phyloP scores from a whole-genome alignment of 2,888 invertebrate species.

The Drosophila mimetica region DNA sequence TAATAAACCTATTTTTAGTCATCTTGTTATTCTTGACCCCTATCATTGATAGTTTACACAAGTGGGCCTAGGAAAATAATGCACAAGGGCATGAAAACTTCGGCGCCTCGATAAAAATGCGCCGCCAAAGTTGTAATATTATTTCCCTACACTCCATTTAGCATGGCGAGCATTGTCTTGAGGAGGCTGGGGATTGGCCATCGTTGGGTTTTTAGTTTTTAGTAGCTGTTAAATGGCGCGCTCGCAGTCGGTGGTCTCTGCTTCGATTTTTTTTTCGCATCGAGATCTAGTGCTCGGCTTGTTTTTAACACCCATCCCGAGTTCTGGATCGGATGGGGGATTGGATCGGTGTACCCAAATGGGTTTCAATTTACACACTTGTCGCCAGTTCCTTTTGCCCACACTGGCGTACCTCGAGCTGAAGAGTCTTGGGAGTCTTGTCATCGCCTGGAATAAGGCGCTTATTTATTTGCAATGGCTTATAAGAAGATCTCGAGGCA shows the following conservation, averaged over 20 bases:
- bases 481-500: slow-evolving; percentile 50
- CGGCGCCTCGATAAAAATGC: slow-evolving; percentile 50
- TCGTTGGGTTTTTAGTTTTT: slow-evolving; percentile 70
- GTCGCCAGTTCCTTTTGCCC: slow-evolving; percentile 65
- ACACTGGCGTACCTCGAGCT: slow-evolving; percentile 15
- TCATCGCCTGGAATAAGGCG: slow-evolving; percentile 77
- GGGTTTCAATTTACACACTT: slow-evolving; percentile 77
- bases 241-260: slow-evolving; percentile 76
- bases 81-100: slow-evolving; percentile 63
- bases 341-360: slow-evolving; percentile 57
- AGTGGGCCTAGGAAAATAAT: slow-evolving; percentile 25
- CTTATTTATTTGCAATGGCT: slow-evolving; percentile 73
- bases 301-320: slow-evolving; percentile 77
- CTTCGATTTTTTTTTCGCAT: slow-evolving; percentile 2
- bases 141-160: slow-evolving; percentile 44
- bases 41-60: slow-evolving; percentile 50
- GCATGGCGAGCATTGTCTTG: slow-evolving; percentile 36
- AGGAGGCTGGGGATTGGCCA: slow-evolving; percentile 37
- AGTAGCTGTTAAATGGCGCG: slow-evolving; percentile 77
- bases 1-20: slow-evolving; percentile 34
- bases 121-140: slow-evolving; percentile 36
- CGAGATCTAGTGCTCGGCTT: slow-evolving; percentile 62
- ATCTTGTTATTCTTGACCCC: slow-evolving; percentile 45
- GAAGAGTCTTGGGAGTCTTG: slow-evolving; percentile 42
- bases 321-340: slow-evolving; percentile 19